Evolutionary conservation across 1,140 invertebrate genomes (phyloP).

Genomic region (Mizuhopecten yessoensis): DNA sequence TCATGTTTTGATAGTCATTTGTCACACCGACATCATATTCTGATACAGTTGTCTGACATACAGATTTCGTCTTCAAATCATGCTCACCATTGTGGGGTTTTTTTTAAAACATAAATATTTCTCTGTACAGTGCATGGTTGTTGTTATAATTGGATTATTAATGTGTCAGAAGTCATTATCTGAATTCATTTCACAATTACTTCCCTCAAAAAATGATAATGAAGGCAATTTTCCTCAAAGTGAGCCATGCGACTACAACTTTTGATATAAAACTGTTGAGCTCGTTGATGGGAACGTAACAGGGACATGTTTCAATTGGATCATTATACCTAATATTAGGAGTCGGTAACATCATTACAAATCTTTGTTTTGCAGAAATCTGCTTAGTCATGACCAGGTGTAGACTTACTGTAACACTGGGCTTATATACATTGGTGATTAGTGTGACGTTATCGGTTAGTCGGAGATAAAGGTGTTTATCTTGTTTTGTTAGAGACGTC

Average conservation of each 20-base stretch:
- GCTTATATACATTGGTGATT: background rate
- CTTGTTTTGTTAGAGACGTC: background rate
- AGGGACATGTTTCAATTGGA: background rate
- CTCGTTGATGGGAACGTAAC: background rate
- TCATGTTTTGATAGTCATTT: background rate
- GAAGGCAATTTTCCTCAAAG: background rate
- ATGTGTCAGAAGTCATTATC: background rate
- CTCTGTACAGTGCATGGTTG: too few relatives aligned
- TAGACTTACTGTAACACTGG: background rate
- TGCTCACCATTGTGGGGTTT: too few relatives aligned
- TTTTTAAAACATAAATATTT: too few relatives aligned
- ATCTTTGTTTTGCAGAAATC: conserved; percentile 1
- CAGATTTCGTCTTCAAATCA: too few relatives aligned
- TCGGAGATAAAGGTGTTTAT: background rate
- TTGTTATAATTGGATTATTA: too few relatives aligned
- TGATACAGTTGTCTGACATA: background rate
- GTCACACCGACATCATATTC: background rate
- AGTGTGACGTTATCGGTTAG: background rate
- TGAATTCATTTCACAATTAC: background rate
- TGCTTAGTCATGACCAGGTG: background rate
- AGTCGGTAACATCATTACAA: background rate
- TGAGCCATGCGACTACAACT: background rate
- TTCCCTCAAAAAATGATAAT: background rate
- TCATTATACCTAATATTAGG: background rate
- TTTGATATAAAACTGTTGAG: background rate